Evolutionary conservation across 2,888 invertebrate genomes (phyloP).

Genomic region (Volucella bombylans): DNA sequence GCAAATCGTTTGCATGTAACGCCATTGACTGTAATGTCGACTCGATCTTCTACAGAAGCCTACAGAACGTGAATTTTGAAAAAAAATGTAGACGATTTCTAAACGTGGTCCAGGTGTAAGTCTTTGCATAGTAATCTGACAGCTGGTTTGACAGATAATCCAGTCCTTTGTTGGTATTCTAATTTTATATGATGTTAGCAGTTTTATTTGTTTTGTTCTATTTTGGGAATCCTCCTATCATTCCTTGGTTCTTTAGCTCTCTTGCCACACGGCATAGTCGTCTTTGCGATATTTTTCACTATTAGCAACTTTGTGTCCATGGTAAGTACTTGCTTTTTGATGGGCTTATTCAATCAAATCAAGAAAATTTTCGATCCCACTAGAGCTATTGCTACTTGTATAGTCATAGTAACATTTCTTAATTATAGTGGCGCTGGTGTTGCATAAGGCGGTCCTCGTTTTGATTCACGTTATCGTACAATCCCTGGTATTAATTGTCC

Average conservation of each 20-base stretch:
- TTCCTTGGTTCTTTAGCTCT: conserved; percentile 88
- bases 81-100: too few species aligned
- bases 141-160: too few species aligned
- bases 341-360: conserved; percentile 94
- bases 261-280: conserved; percentile 84
- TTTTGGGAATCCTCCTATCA: conserved; percentile 90
- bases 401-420: conserved; percentile 84
- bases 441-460: conserved; percentile 88
- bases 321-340: conserved; percentile 92
- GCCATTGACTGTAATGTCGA: too few species aligned
- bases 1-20: too few species aligned
- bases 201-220: conserved; percentile 91
- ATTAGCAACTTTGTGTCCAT: conserved; percentile 90
- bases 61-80: too few species aligned
- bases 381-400: conserved; percentile 89
- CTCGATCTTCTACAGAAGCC: too few species aligned
- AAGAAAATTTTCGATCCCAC: conserved; percentile 95
- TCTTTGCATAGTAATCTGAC: too few species aligned
- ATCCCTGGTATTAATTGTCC: conserved; percentile 95
- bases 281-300: conserved; percentile 91
- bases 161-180: too few species aligned
- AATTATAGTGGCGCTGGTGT: conserved; percentile 87
- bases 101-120: too few species aligned
- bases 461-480: conserved; percentile 92
- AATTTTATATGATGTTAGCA: too few species aligned